Conservation (phyloP, 37 sponge, comb jelly and placozoan species). For the Eunapius fragilis region DNA sequence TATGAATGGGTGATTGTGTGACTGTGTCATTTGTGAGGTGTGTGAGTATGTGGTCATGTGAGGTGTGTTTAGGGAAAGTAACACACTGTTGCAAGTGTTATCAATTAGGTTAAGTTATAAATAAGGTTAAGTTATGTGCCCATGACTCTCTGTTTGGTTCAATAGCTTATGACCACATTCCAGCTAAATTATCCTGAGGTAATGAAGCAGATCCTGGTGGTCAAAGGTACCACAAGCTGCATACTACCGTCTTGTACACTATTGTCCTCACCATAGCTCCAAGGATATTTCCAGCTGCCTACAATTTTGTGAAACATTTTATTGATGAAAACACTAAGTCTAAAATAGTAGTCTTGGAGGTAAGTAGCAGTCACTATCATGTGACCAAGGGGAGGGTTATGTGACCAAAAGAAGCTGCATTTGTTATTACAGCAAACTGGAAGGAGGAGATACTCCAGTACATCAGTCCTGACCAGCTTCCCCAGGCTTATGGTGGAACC, state of each 20-base stretch:
- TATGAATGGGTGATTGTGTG: too few species aligned
- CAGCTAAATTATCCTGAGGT: conserved; percentile 54
- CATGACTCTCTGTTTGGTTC: background rate
- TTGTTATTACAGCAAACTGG: conserved; percentile 38
- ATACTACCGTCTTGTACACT: background rate
- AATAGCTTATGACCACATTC: conserved; percentile 18
- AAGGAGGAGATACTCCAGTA: conserved; percentile 64
- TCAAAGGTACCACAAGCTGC: conserved; percentile 23
- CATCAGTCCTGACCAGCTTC: conserved; percentile 73
- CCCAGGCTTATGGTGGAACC: conserved; percentile 66
- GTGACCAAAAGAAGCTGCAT: background rate
- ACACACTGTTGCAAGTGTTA: too few species aligned
- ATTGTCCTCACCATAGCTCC: conserved; percentile 24
- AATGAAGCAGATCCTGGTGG: conserved; percentile 10
- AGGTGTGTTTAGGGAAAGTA: too few species aligned
- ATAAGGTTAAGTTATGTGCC: background rate
- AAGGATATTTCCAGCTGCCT: conserved; percentile 59
- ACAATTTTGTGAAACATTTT: conserved; percentile 64
- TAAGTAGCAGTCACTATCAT: background rate
- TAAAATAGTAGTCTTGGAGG: conserved; percentile 61
- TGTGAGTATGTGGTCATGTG: background rate
- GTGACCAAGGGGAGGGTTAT: background rate
- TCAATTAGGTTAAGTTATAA: background rate
- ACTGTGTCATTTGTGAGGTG: background rate
- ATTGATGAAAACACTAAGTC: conserved; percentile 48